Conservation (phyloP, 1,140 invertebrate species). For the Papilio dardanus region DNA sequence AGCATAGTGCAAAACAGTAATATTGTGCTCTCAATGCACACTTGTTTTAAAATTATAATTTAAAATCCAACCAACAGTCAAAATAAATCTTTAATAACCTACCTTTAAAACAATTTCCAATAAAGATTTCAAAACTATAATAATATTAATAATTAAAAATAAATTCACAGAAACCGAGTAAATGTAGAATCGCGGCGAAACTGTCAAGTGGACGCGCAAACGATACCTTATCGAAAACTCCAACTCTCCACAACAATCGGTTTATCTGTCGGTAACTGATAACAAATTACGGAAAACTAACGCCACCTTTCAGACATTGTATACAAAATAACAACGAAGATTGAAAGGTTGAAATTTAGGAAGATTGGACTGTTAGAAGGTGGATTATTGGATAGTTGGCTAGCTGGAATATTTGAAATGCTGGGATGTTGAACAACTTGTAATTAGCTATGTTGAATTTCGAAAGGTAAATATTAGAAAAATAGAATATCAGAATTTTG, state of each 20-base stretch:
- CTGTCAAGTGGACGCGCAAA: constrained; percentile 35
- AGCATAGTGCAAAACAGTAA: neutral
- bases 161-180: constrained; percentile 21
- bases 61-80: neutral
- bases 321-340: neutral
- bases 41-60: neutral
- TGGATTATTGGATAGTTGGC: no score
- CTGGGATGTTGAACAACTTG: no score
- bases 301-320: neutral
- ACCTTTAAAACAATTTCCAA: neutral
- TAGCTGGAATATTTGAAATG: no score
- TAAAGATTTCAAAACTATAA: constrained; percentile 11
- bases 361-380: neutral
- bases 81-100: neutral
- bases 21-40: neutral
- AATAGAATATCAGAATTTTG: no score
- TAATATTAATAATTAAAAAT: constrained; percentile 6
- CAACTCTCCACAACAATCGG: constrained; percentile 55
- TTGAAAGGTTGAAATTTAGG: neutral
- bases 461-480: no score
- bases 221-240: constrained; percentile 60
- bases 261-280: constrained; percentile 53
- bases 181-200: constrained; percentile 39
- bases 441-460: no score
- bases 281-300: constrained; percentile 32